Evolutionary conservation across 2,113 vertebrate genomes (phyloP), one percentile per base, ranked within the genome.

Genomic region (Philantomba maxwellii): DNA sequence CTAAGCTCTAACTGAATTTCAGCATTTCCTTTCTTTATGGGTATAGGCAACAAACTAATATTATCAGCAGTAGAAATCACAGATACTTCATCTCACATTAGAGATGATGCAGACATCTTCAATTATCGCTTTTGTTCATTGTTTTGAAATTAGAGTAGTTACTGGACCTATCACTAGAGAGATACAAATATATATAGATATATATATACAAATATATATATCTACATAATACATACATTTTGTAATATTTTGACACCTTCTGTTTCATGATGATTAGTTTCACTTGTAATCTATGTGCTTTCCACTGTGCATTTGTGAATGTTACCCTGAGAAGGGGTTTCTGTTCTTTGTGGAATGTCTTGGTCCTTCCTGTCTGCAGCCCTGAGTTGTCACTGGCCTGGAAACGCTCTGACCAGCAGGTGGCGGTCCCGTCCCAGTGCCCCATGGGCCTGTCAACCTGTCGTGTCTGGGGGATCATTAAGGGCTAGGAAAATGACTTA

Each of bases 351-450:
- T 95, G 33, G 51, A 84, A 57, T 23, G 10, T 43, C 21, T 36
- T 93, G 15, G 58, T 9, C n/a, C 13, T 45, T 49, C 8, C 36
- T 86, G 1, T 64, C 75, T 55, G 6, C 26, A 81, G 47, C 28
- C n/a, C 49, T 45, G n/a, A n/a, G 21, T 23, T 39, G 39, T 49
- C 75, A 57, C 36, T 92, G 64, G 8, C 66, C 49, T 43, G 58
- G 91, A 87, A 81, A 75, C 19, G 26, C 49, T 49, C 43, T 30
- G 28, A 81, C 94, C 89, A 94, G 86, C 64, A 96, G 96, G 58
- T 93, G 91, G 85, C 89, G 19, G 47, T 11, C 70, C 17, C 7
- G 25, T 83, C 70, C 55, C 15, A 19, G 53, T 19, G 87, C 64
- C 83, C 12, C 6, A 21, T 3, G 28, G 25, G 30, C 25, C 57